These are phyloP conservation scores for Lacerta bilineata DNA, from an alignment of 2,797 vertebrate genomes.

Conservation along the genomic window DNA sequence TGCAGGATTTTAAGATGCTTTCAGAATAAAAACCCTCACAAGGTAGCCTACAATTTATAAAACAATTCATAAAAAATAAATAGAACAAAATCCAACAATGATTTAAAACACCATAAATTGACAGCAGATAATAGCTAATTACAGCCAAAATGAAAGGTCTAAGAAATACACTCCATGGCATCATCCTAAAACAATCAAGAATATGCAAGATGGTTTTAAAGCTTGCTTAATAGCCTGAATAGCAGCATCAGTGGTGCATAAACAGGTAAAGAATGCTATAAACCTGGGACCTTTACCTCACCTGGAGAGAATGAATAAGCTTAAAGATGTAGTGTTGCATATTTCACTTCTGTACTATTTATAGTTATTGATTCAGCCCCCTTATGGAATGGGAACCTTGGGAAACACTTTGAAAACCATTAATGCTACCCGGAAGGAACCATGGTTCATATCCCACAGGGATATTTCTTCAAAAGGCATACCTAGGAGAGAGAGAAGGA, in stretches of 20 bases:
- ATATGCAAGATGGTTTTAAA: neutral
- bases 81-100: neutral
- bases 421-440: neutral
- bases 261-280: neutral
- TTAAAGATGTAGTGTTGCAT: neutral
- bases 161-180: neutral
- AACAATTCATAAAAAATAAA: too few species aligned
- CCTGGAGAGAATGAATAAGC: neutral
- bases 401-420: neutral
- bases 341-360: neutral
- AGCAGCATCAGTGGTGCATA: neutral
- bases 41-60: too few species aligned
- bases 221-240: neutral
- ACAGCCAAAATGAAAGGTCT: neutral
- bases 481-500: neutral
- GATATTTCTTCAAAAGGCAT: neutral
- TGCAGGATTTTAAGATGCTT: neutral
- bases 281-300: neutral
- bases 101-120: neutral
- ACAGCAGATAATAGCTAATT: neutral
- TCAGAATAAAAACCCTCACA: too few species aligned
- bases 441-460: neutral
- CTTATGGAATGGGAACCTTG: neutral
- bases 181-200: neutral
- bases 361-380: neutral